phyloP scores from a whole-genome alignment of 2,888 invertebrate species.

The Mystacides longicornis region DNA sequence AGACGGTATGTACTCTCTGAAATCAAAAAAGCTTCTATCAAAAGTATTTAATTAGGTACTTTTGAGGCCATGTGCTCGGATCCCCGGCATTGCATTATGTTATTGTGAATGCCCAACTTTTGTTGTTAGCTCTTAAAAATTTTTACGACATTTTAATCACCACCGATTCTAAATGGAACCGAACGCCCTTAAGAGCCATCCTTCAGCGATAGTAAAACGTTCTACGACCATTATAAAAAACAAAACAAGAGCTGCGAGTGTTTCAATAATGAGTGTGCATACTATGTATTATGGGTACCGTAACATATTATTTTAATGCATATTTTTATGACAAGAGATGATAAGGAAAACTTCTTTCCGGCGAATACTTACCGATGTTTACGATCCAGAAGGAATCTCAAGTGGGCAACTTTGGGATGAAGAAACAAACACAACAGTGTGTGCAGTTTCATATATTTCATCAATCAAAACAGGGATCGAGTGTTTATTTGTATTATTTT shows the following conservation, averaged over 20 bases:
- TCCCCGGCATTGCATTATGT: not conserved
- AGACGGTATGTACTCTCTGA: too few species aligned
- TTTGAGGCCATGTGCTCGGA: not conserved
- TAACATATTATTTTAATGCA: not conserved
- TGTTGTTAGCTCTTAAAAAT: not conserved
- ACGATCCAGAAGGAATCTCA: conserved; percentile 8
- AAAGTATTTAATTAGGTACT: too few species aligned
- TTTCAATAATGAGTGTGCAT: too few species aligned
- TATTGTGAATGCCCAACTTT: too few species aligned
- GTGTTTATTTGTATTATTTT: too few species aligned
- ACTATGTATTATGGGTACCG: too few species aligned
- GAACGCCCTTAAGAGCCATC: not conserved
- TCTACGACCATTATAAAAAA: not conserved
- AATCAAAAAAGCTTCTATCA: too few species aligned
- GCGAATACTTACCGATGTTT: conserved; percentile 13
- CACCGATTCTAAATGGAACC: not conserved
- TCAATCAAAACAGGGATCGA: too few species aligned
- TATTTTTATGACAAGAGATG: not conserved
- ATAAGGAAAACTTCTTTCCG: not conserved
- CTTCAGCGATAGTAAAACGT: not conserved
- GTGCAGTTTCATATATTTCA: too few species aligned
- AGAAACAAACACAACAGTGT: too few species aligned
- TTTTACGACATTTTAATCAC: conserved; percentile 1
- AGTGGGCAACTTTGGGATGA: too few species aligned
- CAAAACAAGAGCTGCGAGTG: too few species aligned